Evolutionary conservation across 2,888 invertebrate species (phyloP).

Genomic region (Heteromurus nitidus): DNA sequence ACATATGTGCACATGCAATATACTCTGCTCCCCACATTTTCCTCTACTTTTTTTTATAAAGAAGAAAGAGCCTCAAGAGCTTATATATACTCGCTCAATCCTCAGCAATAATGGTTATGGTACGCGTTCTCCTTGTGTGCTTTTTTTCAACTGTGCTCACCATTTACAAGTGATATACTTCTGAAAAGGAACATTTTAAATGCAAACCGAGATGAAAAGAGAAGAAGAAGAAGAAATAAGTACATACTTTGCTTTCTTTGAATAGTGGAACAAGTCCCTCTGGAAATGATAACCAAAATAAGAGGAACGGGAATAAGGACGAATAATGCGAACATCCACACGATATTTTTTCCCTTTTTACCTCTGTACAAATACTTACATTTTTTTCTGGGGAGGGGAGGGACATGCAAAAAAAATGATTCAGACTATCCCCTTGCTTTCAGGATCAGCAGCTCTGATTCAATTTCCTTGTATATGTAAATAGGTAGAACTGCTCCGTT

Average conservation of each 20-base stretch:
- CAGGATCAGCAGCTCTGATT: constrained; percentile 57
- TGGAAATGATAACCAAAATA: constrained; percentile 25
- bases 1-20: constrained; percentile 1
- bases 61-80: constrained; percentile 38
- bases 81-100: too few species aligned
- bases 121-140: not conserved
- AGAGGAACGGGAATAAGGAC: constrained; percentile 31
- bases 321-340: too few species aligned
- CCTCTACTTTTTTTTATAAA: constrained; percentile 12
- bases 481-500: constrained; percentile 28
- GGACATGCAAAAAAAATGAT: constrained; percentile 55
- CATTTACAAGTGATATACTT: not conserved
- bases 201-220: not conserved
- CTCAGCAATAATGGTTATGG: too few species aligned
- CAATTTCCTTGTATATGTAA: constrained; percentile 54
- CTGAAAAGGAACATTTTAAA: not conserved
- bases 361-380: not conserved
- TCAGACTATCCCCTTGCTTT: constrained; percentile 42
- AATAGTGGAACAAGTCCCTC: not conserved
- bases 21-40: constrained; percentile 1
- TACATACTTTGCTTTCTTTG: not conserved
- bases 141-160: not conserved
- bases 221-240: not conserved
- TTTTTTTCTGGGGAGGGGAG: not conserved
- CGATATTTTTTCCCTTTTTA: not conserved